These are phyloP conservation scores for Menidia beryllina DNA, from an alignment of 2,113 vertebrate species.

Conservation along the genomic window DNA sequence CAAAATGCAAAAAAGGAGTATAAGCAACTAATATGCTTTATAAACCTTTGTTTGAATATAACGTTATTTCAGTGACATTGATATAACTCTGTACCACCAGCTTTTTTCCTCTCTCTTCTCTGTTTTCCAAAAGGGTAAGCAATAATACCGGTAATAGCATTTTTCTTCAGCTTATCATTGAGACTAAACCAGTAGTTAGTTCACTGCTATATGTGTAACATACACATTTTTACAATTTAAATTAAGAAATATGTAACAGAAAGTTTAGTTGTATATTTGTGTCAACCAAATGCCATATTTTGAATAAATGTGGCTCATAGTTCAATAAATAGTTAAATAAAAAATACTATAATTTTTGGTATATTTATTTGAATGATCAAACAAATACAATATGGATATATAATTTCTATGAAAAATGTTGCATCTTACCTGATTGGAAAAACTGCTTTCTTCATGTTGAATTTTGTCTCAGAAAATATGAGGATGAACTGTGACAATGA, in stretches of 20 bases:
- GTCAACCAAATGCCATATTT: neutral
- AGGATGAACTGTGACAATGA: neutral
- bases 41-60: neutral
- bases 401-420: neutral
- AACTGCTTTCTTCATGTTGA: constrained; percentile 22
- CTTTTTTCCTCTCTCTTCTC: no score
- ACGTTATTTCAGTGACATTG: neutral
- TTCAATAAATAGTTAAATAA: neutral
- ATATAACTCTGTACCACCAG: neutral
- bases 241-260: neutral
- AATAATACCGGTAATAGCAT: no score
- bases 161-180: no score
- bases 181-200: no score
- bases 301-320: neutral
- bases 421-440: constrained; percentile 61
- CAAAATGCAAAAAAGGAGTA: no score
- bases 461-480: constrained; percentile 32
- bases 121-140: no score
- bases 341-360: neutral
- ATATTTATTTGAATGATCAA: no score
- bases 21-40: neutral
- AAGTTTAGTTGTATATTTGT: no score
- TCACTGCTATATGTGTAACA: no score
- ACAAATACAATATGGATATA: neutral
- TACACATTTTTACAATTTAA: no score